Conservation (phyloP, 1,140 invertebrate species). For the Eriosoma lanigerum region DNA sequence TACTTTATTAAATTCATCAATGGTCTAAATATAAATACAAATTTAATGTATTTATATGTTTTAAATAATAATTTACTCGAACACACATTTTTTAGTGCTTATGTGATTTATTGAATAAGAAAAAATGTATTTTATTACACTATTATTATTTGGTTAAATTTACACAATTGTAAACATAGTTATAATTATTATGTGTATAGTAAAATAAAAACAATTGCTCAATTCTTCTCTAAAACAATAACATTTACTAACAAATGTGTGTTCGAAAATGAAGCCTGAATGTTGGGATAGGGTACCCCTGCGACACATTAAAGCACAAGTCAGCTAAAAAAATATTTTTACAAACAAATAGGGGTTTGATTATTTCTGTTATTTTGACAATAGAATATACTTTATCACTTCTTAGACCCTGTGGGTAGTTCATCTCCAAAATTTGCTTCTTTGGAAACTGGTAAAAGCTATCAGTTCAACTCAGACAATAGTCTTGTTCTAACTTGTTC, state of each 20-base stretch:
- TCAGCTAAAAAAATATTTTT: background rate
- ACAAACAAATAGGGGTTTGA: background rate
- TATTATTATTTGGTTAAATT: background rate
- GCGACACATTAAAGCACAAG: constrained; percentile 48
- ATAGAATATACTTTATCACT: constrained; percentile 47
- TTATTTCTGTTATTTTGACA: background rate
- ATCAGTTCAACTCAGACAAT: constrained; percentile 61
- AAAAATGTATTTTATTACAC: background rate
- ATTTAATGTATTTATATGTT: constrained; percentile 1
- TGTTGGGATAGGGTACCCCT: constrained; percentile 94
- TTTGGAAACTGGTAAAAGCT: constrained; percentile 61
- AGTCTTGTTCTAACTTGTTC: constrained; percentile 62
- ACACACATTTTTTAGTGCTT: constrained; percentile 26
- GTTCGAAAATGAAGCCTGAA: constrained; percentile 70
- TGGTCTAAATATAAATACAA: background rate
- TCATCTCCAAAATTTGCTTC: constrained; percentile 61
- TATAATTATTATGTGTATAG: background rate
- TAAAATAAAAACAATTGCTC: too few species aligned
- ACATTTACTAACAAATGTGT: constrained; percentile 25
- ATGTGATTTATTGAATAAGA: background rate
- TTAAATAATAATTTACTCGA: background rate
- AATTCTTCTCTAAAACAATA: too few species aligned
- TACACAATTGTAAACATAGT: background rate
- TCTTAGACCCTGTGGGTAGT: constrained; percentile 57
- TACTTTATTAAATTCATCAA: constrained; percentile 7